Evolutionary conservation across 2,797 vertebrate species (phyloP).

Genomic region (Lagocephalus sceleratus): DNA sequence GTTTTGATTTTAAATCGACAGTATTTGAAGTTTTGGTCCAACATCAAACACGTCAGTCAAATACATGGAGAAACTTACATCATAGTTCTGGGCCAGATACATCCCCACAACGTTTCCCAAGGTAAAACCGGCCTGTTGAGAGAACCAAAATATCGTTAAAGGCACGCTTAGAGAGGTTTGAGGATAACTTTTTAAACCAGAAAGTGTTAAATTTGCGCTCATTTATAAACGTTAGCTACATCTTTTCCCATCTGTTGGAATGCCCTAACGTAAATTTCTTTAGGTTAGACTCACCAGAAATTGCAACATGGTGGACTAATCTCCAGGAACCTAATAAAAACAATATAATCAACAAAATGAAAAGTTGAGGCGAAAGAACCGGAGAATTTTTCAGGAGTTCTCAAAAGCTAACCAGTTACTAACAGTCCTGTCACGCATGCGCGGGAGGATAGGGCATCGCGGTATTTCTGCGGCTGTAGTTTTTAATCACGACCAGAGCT

Average conservation of each 20-base stretch:
- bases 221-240: constrained; percentile 1
- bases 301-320: constrained; percentile 66
- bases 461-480: constrained; percentile 44
- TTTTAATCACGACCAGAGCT: accelerated
- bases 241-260: not conserved
- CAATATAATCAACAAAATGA: not conserved
- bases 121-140: constrained; percentile 89
- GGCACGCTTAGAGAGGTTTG: not conserved
- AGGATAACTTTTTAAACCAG: too few relatives aligned
- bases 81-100: constrained; percentile 97
- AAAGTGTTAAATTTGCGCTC: too few relatives aligned
- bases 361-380: not conserved
- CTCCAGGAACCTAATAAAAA: not conserved
- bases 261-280: not conserved
- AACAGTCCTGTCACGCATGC: constrained; percentile 34
- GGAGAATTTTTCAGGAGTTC: not conserved
- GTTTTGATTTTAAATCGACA: too few relatives aligned
- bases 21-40: too few relatives aligned
- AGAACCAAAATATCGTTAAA: constrained; percentile 1
- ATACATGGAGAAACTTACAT: constrained; percentile 69
- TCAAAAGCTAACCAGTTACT: constrained; percentile 9
- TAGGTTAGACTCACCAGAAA: constrained; percentile 70
- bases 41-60: too few relatives aligned
- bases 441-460: constrained; percentile 12
- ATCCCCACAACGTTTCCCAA: constrained; percentile 95